phyloP scores from a whole-genome alignment of 1,140 invertebrate species.

The Bombus waltoni region DNA sequence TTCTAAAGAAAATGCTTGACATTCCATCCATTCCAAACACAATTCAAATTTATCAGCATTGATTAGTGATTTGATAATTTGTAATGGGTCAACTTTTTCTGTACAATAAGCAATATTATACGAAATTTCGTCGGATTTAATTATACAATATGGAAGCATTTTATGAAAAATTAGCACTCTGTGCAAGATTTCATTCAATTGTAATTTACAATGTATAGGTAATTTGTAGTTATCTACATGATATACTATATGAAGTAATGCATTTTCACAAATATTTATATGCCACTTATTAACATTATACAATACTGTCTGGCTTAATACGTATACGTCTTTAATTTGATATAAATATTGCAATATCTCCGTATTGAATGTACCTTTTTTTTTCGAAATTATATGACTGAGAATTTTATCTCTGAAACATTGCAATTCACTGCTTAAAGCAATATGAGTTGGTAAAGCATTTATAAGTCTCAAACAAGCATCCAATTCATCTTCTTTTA shows the following conservation, averaged over 20 bases:
- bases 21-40: conserved; percentile 85
- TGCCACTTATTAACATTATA: conserved; percentile 73
- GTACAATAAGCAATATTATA: conserved; percentile 80
- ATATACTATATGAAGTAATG: conserved; percentile 68
- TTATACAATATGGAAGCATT: conserved; percentile 75
- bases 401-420: conserved; percentile 81
- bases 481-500: conserved; percentile 61
- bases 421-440: conserved; percentile 74
- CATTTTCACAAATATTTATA: conserved; percentile 71
- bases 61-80: conserved; percentile 73
- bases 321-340: conserved; percentile 74
- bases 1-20: conserved; percentile 77
- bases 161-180: conserved; percentile 80
- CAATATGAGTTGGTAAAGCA: conserved; percentile 66
- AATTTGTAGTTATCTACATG: conserved; percentile 74
- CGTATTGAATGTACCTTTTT: conserved; percentile 42
- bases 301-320: conserved; percentile 70
- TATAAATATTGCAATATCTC: conserved; percentile 70
- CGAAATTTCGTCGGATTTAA: conserved; percentile 75
- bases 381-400: conserved; percentile 79
- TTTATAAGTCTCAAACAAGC: conserved; percentile 72
- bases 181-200: conserved; percentile 78
- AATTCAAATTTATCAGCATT: conserved; percentile 83
- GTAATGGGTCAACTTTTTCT: conserved; percentile 72
- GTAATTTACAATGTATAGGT: conserved; percentile 71